Evolutionary conservation across 2,888 invertebrate genomes (phyloP).

Genomic region (Leucania comma): DNA sequence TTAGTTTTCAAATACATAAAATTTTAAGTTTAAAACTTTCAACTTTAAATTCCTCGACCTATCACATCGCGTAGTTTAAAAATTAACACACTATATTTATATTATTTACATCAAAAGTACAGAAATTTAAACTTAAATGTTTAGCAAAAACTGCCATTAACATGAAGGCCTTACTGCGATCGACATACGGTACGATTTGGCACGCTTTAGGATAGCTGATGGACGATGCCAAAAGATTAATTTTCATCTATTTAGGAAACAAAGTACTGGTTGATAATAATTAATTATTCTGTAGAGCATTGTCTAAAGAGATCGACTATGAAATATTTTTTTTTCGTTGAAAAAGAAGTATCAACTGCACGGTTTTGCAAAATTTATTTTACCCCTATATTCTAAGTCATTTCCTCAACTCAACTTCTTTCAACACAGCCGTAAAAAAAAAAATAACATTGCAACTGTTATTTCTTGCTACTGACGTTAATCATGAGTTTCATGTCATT

Average conservation of each 20-base stretch:
- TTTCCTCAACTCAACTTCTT: not conserved
- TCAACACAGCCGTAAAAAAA: no score
- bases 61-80: constrained; percentile 51
- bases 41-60: constrained; percentile 37
- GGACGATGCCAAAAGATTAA: constrained; percentile 34
- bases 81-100: constrained; percentile 38
- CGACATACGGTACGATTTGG: constrained; percentile 55
- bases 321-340: not conserved
- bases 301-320: constrained; percentile 35
- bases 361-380: not conserved
- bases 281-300: constrained; percentile 15
- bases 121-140: constrained; percentile 49
- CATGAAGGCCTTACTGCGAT: constrained; percentile 30
- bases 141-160: constrained; percentile 45
- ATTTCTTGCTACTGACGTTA: no score
- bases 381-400: not conserved
- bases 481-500: no score
- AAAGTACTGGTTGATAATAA: constrained; percentile 15
- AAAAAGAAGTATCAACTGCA: not conserved
- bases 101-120: constrained; percentile 53
- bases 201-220: constrained; percentile 55
- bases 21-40: constrained; percentile 26
- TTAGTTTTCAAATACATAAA: constrained; percentile 22
- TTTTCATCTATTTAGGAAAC: constrained; percentile 35
- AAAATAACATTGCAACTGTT: no score